phyloP scores from a whole-genome alignment of 35 echinoderm and acorn worm species.

The Ptychodera flava region DNA sequence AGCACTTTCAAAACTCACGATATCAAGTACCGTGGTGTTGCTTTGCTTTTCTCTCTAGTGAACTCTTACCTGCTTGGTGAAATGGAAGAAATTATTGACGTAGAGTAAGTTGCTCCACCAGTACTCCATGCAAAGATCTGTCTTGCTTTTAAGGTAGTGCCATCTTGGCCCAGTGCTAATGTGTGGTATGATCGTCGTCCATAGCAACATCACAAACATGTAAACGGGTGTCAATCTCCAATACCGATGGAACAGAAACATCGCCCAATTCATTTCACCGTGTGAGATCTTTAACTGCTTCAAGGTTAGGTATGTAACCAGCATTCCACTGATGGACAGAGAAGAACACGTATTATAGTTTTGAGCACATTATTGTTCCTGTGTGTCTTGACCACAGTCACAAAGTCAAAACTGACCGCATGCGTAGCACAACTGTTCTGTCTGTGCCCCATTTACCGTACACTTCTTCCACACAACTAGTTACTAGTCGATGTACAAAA shows the following conservation, averaged over 20 bases:
- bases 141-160: background rate
- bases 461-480: too few relatives aligned
- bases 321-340: constrained; percentile 23
- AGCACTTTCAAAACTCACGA: too few relatives aligned
- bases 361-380: too few relatives aligned
- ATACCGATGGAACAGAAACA: constrained; percentile 57
- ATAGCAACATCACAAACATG: constrained; percentile 29
- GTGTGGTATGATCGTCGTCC: constrained; percentile 21
- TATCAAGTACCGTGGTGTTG: too few relatives aligned
- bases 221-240: constrained; percentile 43
- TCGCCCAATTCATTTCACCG: constrained; percentile 46
- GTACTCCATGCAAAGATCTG: background rate
- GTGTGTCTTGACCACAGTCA: too few relatives aligned
- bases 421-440: too few relatives aligned
- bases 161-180: constrained; percentile 2
- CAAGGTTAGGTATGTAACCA: constrained; percentile 43
- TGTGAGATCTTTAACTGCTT: constrained; percentile 28
- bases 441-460: too few relatives aligned
- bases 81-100: constrained; percentile 38
- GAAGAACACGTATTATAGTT: background rate
- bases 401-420: too few relatives aligned
- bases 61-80: constrained; percentile 6
- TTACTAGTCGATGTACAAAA: too few relatives aligned
- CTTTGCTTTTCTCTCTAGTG: too few relatives aligned
- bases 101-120: constrained; percentile 48